phyloP scores from a whole-genome alignment of 92 coral and sea anemone genomes.

The Muricea muricata region DNA sequence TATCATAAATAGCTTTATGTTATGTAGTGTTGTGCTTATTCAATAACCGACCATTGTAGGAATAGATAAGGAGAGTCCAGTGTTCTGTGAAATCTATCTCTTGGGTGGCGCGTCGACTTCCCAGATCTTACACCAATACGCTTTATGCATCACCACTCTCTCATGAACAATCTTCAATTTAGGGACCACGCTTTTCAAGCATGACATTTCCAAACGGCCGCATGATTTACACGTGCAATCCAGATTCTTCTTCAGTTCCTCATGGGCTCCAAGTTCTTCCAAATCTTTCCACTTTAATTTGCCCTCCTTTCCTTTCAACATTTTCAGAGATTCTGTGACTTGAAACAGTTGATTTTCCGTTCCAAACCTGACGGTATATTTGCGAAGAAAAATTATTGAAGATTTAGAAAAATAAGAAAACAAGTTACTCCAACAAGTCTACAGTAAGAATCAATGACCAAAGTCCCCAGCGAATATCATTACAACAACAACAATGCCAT shows the following conservation, averaged over 20 bases:
- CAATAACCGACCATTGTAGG: too few species aligned
- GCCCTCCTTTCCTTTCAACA: conserved; percentile 6
- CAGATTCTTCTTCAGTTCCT: conserved; percentile 10
- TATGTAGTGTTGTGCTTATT: too few species aligned
- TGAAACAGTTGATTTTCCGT: conserved; percentile 34
- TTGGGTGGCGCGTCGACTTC: conserved; percentile 34
- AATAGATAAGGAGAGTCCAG: too few species aligned
- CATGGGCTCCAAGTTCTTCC: neutral
- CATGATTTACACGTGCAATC: conserved; percentile 36
- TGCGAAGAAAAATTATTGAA: neutral
- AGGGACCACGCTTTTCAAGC: conserved; percentile 31
- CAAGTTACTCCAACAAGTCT: too few species aligned
- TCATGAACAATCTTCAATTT: conserved; percentile 33
- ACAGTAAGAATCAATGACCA: too few species aligned
- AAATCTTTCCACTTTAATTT: conserved; percentile 25
- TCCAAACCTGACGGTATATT: neutral
- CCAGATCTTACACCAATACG: conserved; percentile 40
- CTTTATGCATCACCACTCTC: conserved; percentile 39
- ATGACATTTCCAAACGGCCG: conserved; percentile 37
- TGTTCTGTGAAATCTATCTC: neutral
- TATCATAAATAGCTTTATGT: too few species aligned
- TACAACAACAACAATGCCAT: neutral
- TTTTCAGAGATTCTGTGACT: conserved; percentile 33
- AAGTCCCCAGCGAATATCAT: too few species aligned
- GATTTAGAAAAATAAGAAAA: too few species aligned